phyloP scores from a whole-genome alignment of 2,113 vertebrate genomes.

The Cynoglossus semilaevis region DNA sequence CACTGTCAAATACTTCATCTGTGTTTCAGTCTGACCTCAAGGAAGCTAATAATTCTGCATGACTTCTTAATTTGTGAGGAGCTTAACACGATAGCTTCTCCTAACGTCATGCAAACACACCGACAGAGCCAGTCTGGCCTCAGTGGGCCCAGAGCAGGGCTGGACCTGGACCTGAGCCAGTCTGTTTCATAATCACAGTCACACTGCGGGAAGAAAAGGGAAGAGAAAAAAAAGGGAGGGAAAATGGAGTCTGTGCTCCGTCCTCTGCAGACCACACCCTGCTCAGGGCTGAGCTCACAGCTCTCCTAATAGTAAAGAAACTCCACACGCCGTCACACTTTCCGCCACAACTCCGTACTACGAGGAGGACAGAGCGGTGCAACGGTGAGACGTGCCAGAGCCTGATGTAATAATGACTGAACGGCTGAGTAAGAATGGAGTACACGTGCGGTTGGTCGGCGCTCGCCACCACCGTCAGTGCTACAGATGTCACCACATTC shows the following conservation, averaged over 20 bases:
- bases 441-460: slow-evolving; percentile 10
- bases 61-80: too few relatives aligned
- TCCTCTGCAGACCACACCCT: slow-evolving; percentile 47
- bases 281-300: slow-evolving; percentile 31
- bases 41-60: too few relatives aligned
- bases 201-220: not conserved
- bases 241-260: not conserved
- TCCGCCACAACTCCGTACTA: not conserved
- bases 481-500: not conserved
- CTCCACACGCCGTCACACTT: slow-evolving; percentile 13
- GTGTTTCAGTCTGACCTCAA: too few relatives aligned
- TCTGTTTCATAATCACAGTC: slow-evolving; percentile 46
- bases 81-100: too few relatives aligned
- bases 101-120: not conserved
- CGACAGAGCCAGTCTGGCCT: slow-evolving; percentile 11
- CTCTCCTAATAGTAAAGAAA: slow-evolving; percentile 4
- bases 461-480: not conserved
- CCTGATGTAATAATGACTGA: slow-evolving; percentile 18
- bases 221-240: not conserved
- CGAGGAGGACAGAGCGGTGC: not conserved
- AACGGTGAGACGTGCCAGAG: not conserved
- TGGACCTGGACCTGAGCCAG: slow-evolving; percentile 35
- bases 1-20: too few relatives aligned
- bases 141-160: slow-evolving; percentile 18
- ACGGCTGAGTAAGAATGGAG: slow-evolving; percentile 7